Percentiles rank a stretch among this genome's conserved stretches.
phyloP scores from a whole-genome alignment of 2,113 vertebrate genomes.

The Hemiprocne comata region DNA sequence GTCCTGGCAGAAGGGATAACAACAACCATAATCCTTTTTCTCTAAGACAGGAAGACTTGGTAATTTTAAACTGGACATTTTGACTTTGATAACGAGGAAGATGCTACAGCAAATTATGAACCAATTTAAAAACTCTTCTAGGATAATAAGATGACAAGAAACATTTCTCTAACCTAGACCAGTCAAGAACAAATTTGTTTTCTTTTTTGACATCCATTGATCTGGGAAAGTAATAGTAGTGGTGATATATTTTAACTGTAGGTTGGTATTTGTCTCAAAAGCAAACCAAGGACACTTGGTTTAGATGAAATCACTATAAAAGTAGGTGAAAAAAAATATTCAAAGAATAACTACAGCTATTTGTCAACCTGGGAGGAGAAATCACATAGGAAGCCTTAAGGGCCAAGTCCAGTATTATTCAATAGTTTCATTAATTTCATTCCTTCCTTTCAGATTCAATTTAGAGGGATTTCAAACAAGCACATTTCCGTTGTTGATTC shows the following conservation, averaged over 20 bases:
- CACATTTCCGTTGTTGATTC: not conserved
- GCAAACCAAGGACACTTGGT: not conserved
- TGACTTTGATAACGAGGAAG: not conserved
- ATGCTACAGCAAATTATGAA: not conserved
- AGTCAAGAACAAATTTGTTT: not conserved
- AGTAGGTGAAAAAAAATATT: not conserved
- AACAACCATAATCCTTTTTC: not conserved
- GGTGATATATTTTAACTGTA: slow-evolving; percentile 6
- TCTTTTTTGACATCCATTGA: slow-evolving; percentile 6
- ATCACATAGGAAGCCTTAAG: not conserved
- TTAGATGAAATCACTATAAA: not conserved
- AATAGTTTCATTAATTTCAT: not conserved
- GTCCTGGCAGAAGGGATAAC: not conserved
- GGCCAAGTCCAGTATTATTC: not conserved
- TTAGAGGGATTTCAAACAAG: not conserved
- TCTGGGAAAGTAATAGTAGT: not conserved
- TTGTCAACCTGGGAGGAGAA: not conserved
- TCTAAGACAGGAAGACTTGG: not conserved
- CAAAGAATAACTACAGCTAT: not conserved
- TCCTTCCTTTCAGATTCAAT: not conserved
- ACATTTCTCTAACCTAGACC: not conserved
- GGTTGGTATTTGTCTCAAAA: not conserved
- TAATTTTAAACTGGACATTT: not conserved
- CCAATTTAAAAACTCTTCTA: not conserved
- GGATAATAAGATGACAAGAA: not conserved